Conservation (phyloP, 2,888 invertebrate species). For the Oasisia sp. region DNA sequence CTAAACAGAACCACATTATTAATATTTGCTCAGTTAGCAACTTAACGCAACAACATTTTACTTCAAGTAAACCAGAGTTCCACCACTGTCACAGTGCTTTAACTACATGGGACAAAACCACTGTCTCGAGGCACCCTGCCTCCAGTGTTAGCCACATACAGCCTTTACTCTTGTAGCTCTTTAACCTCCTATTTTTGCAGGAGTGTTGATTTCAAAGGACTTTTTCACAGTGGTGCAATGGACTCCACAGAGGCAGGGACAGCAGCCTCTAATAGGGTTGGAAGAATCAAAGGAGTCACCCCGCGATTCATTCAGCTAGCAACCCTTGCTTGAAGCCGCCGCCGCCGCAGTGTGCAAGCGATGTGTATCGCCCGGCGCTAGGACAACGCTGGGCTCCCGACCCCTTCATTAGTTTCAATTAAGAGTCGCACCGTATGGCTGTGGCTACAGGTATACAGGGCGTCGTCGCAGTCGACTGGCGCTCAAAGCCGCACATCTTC, state of each 20-base stretch:
- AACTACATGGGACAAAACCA: background rate
- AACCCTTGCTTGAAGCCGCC: background rate
- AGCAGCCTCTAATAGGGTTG: background rate
- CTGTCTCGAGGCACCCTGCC: background rate
- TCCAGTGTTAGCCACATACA: background rate
- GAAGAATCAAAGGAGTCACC: background rate
- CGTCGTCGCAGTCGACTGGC: background rate
- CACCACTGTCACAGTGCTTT: background rate
- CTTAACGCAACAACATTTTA: background rate
- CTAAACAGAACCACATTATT: background rate
- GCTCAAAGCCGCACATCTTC: background rate
- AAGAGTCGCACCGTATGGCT: constrained; percentile 6
- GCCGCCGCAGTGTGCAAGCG: background rate
- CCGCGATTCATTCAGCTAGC: background rate
- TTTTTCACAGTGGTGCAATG: background rate
- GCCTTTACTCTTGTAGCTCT: background rate
- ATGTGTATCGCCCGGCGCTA: background rate
- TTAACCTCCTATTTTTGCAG: background rate
- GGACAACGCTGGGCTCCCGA: background rate
- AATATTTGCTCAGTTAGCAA: background rate
- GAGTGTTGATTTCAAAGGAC: background rate
- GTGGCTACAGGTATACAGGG: background rate
- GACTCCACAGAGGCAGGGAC: background rate
- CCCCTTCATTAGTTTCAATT: constrained; percentile 17
- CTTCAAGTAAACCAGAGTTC: background rate